A percentile compares a stretch with the other conserved stretches of the same genome.
phyloP scores from a whole-genome alignment of 1,140 invertebrate species.

The Dinothrombium tinctorium region DNA sequence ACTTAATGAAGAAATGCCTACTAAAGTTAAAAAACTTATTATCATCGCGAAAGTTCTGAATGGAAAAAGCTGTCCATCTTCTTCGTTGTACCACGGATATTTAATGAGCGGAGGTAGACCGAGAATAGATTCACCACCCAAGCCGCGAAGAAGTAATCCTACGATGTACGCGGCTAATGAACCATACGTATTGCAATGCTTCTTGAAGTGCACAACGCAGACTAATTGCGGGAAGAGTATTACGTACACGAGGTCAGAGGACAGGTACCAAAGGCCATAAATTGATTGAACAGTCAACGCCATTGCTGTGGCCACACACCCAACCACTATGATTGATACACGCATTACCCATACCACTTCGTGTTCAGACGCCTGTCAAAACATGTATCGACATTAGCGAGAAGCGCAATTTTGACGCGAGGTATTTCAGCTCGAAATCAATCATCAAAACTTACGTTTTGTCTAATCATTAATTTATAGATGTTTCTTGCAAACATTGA shows the following conservation, averaged over 20 bases:
- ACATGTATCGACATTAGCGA: too few species aligned
- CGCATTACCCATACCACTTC: constrained; percentile 98
- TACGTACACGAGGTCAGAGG: constrained; percentile 89
- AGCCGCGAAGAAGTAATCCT: constrained; percentile 56
- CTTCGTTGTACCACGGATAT: constrained; percentile 59
- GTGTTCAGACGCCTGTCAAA: constrained; percentile 68
- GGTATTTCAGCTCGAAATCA: too few species aligned
- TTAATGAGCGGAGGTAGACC: constrained; percentile 55
- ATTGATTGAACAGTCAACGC: constrained; percentile 87
- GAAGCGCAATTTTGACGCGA: not conserved
- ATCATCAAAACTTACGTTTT: constrained; percentile 34
- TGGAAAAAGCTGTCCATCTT: constrained; percentile 44
- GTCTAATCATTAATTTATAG: constrained; percentile 83
- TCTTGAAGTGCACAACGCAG: constrained; percentile 85
- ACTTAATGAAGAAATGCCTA: constrained; percentile 33
- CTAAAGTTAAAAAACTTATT: constrained; percentile 40
- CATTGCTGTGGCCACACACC: constrained; percentile 74
- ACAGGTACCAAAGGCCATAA: constrained; percentile 89
- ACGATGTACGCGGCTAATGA: constrained; percentile 69
- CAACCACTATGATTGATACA: constrained; percentile 70
- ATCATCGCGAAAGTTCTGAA: constrained; percentile 77
- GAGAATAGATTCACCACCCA: constrained; percentile 65
- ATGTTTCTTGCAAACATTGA: constrained; percentile 97
- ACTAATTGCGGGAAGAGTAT: constrained; percentile 93
- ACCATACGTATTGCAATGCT: constrained; percentile 86